These are phyloP conservation scores for Myodes glareolus DNA, from an alignment of 2,113 vertebrate genomes.

Conservation along the genomic window DNA sequence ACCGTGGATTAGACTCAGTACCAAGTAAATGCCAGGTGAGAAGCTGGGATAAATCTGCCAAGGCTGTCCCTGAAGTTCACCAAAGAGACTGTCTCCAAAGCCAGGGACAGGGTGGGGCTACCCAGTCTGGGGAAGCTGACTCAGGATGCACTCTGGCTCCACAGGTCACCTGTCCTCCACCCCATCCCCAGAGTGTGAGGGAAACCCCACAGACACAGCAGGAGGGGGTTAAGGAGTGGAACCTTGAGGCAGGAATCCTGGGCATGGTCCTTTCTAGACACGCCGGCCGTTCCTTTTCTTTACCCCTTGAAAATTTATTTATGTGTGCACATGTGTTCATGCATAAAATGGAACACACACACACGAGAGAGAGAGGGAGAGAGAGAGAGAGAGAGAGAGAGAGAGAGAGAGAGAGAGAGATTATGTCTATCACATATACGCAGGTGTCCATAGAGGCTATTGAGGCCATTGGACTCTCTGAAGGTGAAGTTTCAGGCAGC, in stretches of 20 bases:
- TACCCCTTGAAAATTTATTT: neutral
- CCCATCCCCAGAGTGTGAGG: fast-evolving
- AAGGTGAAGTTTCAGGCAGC: neutral
- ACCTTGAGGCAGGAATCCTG: fast-evolving
- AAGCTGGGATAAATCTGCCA: neutral
- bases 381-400: neutral
- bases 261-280: fast-evolving
- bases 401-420: neutral
- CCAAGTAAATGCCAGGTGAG: neutral
- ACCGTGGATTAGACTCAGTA: neutral
- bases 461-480: neutral
- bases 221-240: neutral
- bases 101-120: neutral
- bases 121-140: neutral
- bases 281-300: neutral
- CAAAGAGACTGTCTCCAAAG: neutral
- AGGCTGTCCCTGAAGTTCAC: neutral
- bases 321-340: neutral
- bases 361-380: too few relatives aligned
- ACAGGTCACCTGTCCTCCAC: neutral
- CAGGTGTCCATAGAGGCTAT: neutral
- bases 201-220: too few relatives aligned
- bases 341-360: too few relatives aligned
- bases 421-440: neutral
- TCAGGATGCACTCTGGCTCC: neutral